A percentile compares a stretch with the other conserved stretches of the same genome.
phyloP scores from a whole-genome alignment of 2,797 vertebrate species.

The Lacerta bilineata region DNA sequence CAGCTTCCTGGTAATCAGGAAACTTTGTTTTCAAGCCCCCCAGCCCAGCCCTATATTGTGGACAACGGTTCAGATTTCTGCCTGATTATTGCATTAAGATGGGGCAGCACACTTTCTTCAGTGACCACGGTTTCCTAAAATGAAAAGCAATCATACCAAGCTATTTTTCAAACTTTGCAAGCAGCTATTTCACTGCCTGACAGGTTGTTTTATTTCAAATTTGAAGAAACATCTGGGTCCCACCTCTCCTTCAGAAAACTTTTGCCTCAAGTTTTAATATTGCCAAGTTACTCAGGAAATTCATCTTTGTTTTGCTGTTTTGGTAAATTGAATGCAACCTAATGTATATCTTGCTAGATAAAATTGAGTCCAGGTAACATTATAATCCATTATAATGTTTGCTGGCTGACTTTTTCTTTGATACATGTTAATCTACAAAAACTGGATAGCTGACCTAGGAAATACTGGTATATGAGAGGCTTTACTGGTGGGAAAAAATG shows the following conservation, averaged over 20 bases:
- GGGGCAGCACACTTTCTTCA: conserved; percentile 49
- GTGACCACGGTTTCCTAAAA: conserved; percentile 49
- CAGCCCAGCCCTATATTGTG: conserved; percentile 41
- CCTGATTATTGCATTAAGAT: conserved; percentile 63
- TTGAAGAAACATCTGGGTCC: conserved; percentile 55
- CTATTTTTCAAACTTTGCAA: conserved; percentile 47
- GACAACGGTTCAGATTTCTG: conserved; percentile 61
- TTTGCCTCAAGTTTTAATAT: conserved; percentile 43
- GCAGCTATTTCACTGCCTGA: conserved; percentile 62
- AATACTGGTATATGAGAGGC: not conserved
- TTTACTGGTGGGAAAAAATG: not conserved
- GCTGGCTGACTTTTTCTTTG: not conserved
- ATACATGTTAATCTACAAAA: not conserved
- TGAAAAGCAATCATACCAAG: conserved; percentile 65
- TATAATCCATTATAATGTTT: not conserved
- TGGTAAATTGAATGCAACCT: conserved; percentile 16
- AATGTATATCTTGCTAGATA: not conserved
- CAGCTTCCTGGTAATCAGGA: conserved; percentile 18
- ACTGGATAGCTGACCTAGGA: not conserved
- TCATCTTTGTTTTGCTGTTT: conserved; percentile 19
- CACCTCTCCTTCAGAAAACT: conserved; percentile 45
- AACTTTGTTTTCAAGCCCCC: conserved; percentile 52
- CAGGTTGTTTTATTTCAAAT: conserved; percentile 62
- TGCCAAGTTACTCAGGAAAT: conserved; percentile 1
- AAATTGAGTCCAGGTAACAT: not conserved